Conservation (phyloP, 2,888 invertebrate species). For the Athripsodes cinereus region DNA sequence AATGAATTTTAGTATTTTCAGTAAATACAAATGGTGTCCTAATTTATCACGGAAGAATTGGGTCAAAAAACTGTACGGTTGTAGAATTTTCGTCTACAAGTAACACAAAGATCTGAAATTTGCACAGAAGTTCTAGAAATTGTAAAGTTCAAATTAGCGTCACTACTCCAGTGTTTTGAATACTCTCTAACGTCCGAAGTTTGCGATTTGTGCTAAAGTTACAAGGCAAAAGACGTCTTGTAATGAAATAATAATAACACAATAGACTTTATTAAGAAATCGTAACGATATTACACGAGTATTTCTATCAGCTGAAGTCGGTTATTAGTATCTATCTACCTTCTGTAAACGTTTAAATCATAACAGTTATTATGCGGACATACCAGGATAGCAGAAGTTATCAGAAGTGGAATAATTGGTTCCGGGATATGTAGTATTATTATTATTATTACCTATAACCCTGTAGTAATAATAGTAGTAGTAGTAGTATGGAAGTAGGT, state of each 20-base stretch:
- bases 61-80: no score
- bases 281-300: no score
- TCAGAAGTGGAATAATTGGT: conserved; percentile 20
- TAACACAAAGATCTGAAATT: neutral
- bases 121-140: neutral
- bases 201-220: neutral
- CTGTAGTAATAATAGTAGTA: neutral
- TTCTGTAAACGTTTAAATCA: neutral
- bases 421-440: conserved; percentile 16
- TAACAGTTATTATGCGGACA: conserved; percentile 13
- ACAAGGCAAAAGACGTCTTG: neutral
- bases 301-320: neutral
- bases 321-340: conserved; percentile 7
- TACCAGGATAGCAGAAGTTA: conserved; percentile 15
- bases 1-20: no score
- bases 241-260: no score
- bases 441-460: conserved; percentile 3
- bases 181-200: neutral
- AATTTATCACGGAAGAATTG: no score
- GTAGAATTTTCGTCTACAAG: neutral
- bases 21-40: no score
- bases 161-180: neutral
- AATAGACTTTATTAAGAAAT: no score
- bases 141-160: neutral
- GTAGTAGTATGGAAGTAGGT: no score